Conservation (phyloP, 2,113 vertebrate genomes). For the Oncorhynchus clarkii region DNA sequence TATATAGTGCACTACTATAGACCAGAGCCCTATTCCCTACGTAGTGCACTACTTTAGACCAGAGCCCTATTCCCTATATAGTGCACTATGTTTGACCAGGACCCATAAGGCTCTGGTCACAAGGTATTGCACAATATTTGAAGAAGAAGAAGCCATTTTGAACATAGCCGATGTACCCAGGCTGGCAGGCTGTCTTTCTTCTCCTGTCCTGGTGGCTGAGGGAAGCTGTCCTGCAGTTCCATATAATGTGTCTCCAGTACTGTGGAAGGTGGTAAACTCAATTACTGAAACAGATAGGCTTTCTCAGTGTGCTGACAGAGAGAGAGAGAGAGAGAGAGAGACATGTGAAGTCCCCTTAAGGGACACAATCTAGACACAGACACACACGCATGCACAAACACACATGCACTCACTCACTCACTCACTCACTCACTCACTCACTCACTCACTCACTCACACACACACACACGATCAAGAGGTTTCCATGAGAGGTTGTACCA, state of each 20-base stretch:
- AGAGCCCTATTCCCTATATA: no score
- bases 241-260: slow-evolving; percentile 30
- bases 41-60: no score
- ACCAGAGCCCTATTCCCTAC: no score
- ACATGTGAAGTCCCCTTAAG: neutral
- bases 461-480: neutral
- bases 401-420: neutral
- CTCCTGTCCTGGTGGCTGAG: slow-evolving; percentile 9
- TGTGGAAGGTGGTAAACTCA: slow-evolving; percentile 27
- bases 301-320: slow-evolving; percentile 20
- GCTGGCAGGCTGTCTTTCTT: slow-evolving; percentile 2
- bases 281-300: slow-evolving; percentile 25
- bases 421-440: neutral
- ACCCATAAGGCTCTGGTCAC: no score
- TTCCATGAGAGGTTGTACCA: no score
- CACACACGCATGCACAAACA: neutral
- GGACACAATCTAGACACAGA: neutral
- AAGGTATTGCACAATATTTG: neutral
- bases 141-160: no score
- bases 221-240: slow-evolving; percentile 27
- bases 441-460: neutral
- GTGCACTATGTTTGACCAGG: no score
- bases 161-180: neutral
- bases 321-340: slow-evolving; percentile 2
- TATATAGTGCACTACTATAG: no score